Evolutionary conservation across 2,888 invertebrate genomes (phyloP).

Genomic region (Ophion ventricosus): DNA sequence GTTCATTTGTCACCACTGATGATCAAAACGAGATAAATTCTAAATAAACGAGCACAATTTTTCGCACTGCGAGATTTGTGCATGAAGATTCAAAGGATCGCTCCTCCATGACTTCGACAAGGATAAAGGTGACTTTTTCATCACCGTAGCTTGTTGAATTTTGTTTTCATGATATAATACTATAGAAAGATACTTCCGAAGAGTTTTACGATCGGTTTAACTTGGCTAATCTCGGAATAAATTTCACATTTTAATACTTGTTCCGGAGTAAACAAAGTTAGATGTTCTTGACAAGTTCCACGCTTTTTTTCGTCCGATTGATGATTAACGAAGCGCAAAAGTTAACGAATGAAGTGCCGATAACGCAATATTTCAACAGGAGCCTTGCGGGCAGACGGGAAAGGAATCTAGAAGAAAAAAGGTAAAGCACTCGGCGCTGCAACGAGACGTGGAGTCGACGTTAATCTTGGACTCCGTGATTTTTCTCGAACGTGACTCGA

Average conservation of each 20-base stretch:
- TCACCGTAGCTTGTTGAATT: not conserved
- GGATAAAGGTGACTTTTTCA: not conserved
- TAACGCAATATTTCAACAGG: not conserved
- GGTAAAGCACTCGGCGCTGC: constrained; percentile 65
- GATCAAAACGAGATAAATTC: not conserved
- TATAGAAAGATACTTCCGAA: constrained; percentile 15
- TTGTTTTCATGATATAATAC: not conserved
- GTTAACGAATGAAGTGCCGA: not conserved
- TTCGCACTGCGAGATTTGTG: constrained; percentile 30
- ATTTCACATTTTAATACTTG: not conserved
- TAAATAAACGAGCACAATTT: not conserved
- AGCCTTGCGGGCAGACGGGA: not conserved
- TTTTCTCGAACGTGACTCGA: constrained; percentile 43
- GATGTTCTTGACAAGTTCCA: not conserved
- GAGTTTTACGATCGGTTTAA: not conserved
- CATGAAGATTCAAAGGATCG: not conserved
- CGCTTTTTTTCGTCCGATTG: not conserved
- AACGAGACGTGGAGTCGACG: constrained; percentile 66
- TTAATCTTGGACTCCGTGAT: constrained; percentile 66
- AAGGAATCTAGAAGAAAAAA: constrained; percentile 52
- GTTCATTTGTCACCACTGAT: not conserved
- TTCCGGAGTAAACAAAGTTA: not conserved
- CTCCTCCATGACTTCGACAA: not conserved
- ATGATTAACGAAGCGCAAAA: not conserved
- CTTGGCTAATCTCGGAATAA: not conserved